These are phyloP conservation scores for Beris chalybata DNA, from an alignment of 2,888 invertebrate genomes.

Conservation along the genomic window DNA sequence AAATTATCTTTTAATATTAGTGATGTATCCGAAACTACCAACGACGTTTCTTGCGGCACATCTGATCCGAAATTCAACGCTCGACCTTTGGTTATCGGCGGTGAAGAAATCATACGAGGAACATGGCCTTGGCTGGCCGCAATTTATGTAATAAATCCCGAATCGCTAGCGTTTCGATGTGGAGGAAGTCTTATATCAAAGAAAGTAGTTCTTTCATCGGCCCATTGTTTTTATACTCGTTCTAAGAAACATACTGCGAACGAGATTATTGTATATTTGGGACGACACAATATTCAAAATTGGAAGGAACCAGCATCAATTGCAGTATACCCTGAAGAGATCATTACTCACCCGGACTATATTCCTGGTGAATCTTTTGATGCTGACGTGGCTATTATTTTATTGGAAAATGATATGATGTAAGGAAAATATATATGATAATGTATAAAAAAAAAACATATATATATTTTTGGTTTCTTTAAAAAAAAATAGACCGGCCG, in stretches of 20 bases:
- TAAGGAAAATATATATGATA: constrained; percentile 7
- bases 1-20: too few relatives aligned
- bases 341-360: constrained; percentile 58
- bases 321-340: constrained; percentile 51
- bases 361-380: constrained; percentile 52
- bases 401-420: constrained; percentile 55
- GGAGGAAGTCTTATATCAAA: constrained; percentile 52
- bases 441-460: too few relatives aligned
- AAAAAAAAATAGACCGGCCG: too few relatives aligned
- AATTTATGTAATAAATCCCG: constrained; percentile 55
- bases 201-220: constrained; percentile 52
- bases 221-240: constrained; percentile 54
- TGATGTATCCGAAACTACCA: neutral
- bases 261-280: constrained; percentile 56
- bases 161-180: constrained; percentile 48
- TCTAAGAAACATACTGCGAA: constrained; percentile 48
- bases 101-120: constrained; percentile 53
- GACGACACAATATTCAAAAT: constrained; percentile 55
- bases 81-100: constrained; percentile 43
- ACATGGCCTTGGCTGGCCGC: constrained; percentile 73
- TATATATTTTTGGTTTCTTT: too few relatives aligned
- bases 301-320: constrained; percentile 56
- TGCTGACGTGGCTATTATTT: constrained; percentile 60
- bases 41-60: constrained; percentile 20
- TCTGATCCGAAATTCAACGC: constrained; percentile 14